Conservation (phyloP, 1,140 invertebrate genomes). For the Caenorhabditis elegans region WBcel235 BX284606.5:3709001-3709500, state of each 20-base stretch:
- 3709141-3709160: slow-evolving; percentile 27
- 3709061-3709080: not conserved
- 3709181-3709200: slow-evolving; percentile 2
- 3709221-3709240: not conserved
- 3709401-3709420: slow-evolving; percentile 50
- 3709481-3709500: slow-evolving; percentile 62
- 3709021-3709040: not conserved
- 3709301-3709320: slow-evolving; percentile 8
- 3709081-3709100: slow-evolving; percentile 21
- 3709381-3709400: slow-evolving; percentile 54
- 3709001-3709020: slow-evolving; percentile 23
- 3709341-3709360: slow-evolving; percentile 53
- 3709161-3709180: not conserved
- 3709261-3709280: slow-evolving; percentile 39
- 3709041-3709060: not conserved
- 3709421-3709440: too few species aligned
- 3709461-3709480: slow-evolving; percentile 56
- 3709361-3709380: slow-evolving; percentile 55
- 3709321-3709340: slow-evolving; percentile 45
- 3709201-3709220: slow-evolving; percentile 27
- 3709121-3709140: slow-evolving; percentile 26
- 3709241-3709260: not conserved
- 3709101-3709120: not conserved
- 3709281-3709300: slow-evolving; percentile 20
- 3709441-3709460: not conserved